Evolutionary conservation across 2,888 invertebrate genomes (phyloP).

Genomic region (Torymus aiolomorphi): DNA sequence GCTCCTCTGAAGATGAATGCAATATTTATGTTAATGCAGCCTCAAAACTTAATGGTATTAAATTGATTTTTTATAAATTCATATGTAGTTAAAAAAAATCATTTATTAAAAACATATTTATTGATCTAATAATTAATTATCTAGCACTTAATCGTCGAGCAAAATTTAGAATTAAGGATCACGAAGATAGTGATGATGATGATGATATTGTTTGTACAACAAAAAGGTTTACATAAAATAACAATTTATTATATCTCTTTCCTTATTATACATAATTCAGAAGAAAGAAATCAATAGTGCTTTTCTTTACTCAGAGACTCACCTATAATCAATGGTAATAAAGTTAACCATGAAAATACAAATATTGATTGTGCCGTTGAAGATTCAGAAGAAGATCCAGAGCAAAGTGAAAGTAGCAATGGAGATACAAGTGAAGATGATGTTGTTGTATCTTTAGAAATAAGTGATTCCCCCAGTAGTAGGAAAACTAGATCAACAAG

Average conservation of each 20-base stretch:
- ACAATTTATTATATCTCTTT: not conserved
- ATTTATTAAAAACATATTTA: not conserved
- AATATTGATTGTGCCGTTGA: not conserved
- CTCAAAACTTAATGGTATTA: constrained; percentile 42
- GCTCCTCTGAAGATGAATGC: constrained; percentile 55
- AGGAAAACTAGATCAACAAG: constrained; percentile 1
- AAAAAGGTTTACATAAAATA: constrained; percentile 10
- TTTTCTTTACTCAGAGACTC: not conserved
- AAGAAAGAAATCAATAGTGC: no score
- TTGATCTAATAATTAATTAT: constrained; percentile 1
- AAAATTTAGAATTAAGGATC: not conserved
- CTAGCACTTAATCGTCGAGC: constrained; percentile 35
- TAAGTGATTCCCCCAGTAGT: not conserved
- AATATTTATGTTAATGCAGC: constrained; percentile 51
- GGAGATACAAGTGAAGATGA: constrained; percentile 17
- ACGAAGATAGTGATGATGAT: constrained; percentile 24
- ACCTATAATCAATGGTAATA: not conserved
- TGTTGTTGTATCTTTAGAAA: not conserved
- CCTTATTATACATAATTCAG: not conserved
- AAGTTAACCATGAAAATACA: not conserved
- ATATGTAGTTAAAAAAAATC: not conserved
- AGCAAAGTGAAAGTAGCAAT: not conserved
- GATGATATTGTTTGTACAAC: not conserved
- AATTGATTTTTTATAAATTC: constrained; percentile 7
- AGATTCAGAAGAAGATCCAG: not conserved